Base-by-base conservation (phyloP, 2,888 invertebrate species). In the Arge pagana region DNA sequence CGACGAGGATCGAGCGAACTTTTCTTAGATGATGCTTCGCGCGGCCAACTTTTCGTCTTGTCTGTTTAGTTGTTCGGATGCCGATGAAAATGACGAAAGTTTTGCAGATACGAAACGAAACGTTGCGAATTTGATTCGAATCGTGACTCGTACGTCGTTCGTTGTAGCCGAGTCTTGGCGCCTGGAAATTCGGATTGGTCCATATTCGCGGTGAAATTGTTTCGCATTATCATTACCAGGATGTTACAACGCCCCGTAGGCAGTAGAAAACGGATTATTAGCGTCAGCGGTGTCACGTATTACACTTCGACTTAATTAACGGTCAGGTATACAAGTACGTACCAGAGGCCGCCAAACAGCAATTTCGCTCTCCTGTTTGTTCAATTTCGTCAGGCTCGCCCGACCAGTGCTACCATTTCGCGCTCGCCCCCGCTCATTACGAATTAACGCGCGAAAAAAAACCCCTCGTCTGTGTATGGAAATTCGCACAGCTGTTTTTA, bases 201-300 rank as follows among this genome's bases (percentile, higher is more conserved):
- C n/a, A n/a, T n/a, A n/a, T n/a, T n/a, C n/a, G n/a, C n/a, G n/a
- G n/a, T n/a, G n/a, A n/a, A n/a, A n/a, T n/a, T n/a, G n/a, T n/a
- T n/a, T n/a, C n/a, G n/a, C n/a, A n/a, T n/a, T n/a, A n/a, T n/a
- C n/a, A n/a, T n/a, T n/a, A n/a, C 7, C 50, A 21, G 50, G 35
- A 42, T 56, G 50, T 53, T 58, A 55, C 48, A 45, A 53, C 54
- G 37, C 50, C 41, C 54, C 54, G 31, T 42, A 21, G 40, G 39
- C 33, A 50, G 31, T 31, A 39, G 33, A 45, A 35, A 33, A 45
- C 35, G 45, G 31, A 59, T 59, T 57, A 57, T 55, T 58, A 56
- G 57, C 58, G 58, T 55, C 51, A 53, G 57, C 52, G 51, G 55
- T 56, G 52, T 60, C 58, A 45, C 45, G 45, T 45, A 45, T 35